Percentiles rank a stretch among this genome's conserved stretches.
Evolutionary conservation across 2,888 invertebrate genomes (phyloP).

Genomic region (Dryocosmus kuriphilus): DNA sequence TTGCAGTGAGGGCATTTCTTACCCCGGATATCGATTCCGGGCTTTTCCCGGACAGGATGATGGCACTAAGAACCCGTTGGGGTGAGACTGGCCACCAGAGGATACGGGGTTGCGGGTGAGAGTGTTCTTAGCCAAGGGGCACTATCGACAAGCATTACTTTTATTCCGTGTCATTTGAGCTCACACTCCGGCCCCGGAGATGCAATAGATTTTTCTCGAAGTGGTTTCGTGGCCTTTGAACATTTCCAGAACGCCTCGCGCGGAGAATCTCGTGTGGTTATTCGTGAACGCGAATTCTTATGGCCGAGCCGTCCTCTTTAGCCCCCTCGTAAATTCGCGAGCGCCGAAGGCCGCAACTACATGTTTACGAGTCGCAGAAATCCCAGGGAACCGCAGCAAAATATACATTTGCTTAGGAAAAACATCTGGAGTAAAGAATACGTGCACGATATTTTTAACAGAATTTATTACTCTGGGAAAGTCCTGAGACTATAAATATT

Average conservation of each 20-base stretch:
- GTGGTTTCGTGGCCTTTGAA: slow-evolving; percentile 68
- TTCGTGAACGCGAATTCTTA: slow-evolving; percentile 20
- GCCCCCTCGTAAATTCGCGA: slow-evolving; percentile 31
- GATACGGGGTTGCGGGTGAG: slow-evolving; percentile 56
- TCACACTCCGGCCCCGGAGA: slow-evolving; percentile 70
- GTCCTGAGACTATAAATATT: not conserved
- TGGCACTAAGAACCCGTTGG: slow-evolving; percentile 59
- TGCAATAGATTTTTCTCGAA: slow-evolving; percentile 75
- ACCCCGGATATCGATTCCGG: slow-evolving; percentile 74
- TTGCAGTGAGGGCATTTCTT: slow-evolving; percentile 67
- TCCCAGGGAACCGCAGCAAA: slow-evolving; percentile 27
- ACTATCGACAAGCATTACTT: slow-evolving; percentile 72
- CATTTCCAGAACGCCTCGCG: slow-evolving; percentile 48
- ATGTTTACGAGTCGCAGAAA: slow-evolving; percentile 37
- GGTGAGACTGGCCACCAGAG: slow-evolving; percentile 53
- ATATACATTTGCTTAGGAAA: slow-evolving; percentile 28
- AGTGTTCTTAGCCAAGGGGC: slow-evolving; percentile 63
- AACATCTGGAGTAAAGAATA: slow-evolving; percentile 33
- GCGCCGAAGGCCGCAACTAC: slow-evolving; percentile 34
- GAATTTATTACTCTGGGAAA: not conserved
- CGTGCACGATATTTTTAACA: slow-evolving; percentile 16
- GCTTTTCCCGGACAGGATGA: slow-evolving; percentile 61
- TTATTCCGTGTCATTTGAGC: slow-evolving; percentile 78
- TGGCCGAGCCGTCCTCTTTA: slow-evolving; percentile 15
- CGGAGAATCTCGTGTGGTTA: slow-evolving; percentile 11